Evolutionary conservation across 1,140 invertebrate species (phyloP), one percentile per base, ranked within the genome.

Genomic region (Drosophila nigrodunni): DNA sequence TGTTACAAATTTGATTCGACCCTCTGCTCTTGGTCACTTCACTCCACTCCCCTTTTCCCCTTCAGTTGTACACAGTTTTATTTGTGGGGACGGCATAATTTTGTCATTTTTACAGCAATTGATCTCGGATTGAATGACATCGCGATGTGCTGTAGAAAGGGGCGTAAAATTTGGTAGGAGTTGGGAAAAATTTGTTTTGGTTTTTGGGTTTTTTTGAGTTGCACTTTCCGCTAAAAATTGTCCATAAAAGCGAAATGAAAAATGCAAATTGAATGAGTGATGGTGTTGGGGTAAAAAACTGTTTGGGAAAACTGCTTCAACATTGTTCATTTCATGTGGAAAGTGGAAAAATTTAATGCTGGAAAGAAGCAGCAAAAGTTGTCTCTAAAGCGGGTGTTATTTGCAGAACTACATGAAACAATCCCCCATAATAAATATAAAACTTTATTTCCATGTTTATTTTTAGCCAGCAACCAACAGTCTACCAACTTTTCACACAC

Each of bases 21-120:
- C 44, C 68, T 64, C 37, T 9, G 44, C 44, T 43, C 39, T 39
- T 49, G 11, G 25, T 11, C 30, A 39, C 62, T 39, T 5, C 47
- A 18, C 7, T 21, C 7, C 25, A 50, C 18, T 10, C 3, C 18
- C 37, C 25, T 10, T 7, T 60, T 9, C 18, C 15, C 37, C 13
- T n/a, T 18, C 25, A 25, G 7, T 43, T 18, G 2, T 43, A 7
- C 34, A n/a, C 46, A 30, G 25, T 50, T 9, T 52, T 30, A 21
- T 6, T 52, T 54, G 30, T 35, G 18, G 47, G 47, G 64, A 13
- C 47, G 70, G 83, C 71, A 88, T 83, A 88, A 88, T 88, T 88
- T 88, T 88, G 80, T 71, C 80, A 89, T 88, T 88, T 87, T 88
- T 88, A 88, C 83, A 88, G 83, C 83, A 88, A 88, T 88, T 88